phyloP scores from a whole-genome alignment of 92 coral and sea anemone species.

The Phenganax subtilis region DNA sequence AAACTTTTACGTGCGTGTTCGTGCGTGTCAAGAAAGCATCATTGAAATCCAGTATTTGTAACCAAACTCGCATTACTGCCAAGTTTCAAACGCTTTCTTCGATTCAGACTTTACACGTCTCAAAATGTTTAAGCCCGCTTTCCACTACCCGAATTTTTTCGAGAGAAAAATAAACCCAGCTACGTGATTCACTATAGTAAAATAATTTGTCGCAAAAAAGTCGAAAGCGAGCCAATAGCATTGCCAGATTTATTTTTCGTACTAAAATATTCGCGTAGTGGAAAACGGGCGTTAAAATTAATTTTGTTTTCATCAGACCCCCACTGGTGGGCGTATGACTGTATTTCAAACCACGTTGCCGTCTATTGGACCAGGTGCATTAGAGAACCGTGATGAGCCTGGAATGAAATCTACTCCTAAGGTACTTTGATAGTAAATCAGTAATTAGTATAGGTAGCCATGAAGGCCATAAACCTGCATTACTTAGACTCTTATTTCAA shows the following conservation, averaged over 20 bases:
- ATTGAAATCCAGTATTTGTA: too few relatives aligned
- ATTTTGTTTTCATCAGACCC: conserved; percentile 50
- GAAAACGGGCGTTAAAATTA: neutral
- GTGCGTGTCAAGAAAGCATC: too few relatives aligned
- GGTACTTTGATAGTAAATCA: conserved; percentile 44
- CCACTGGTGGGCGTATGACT: conserved; percentile 89
- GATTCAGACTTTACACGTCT: neutral
- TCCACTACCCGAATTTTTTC: neutral
- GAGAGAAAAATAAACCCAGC: neutral
- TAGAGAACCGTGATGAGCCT: conserved; percentile 91
- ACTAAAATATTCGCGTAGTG: too few relatives aligned
- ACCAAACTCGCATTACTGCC: too few relatives aligned
- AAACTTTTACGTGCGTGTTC: too few relatives aligned
- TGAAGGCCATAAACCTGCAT: too few relatives aligned
- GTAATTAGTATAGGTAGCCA: neutral
- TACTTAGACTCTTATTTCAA: too few relatives aligned
- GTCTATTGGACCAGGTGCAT: conserved; percentile 83
- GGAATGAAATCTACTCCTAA: conserved; percentile 82
- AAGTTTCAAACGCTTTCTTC: too few relatives aligned
- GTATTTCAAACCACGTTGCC: conserved; percentile 94
- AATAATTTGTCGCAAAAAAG: too few relatives aligned
- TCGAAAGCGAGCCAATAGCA: too few relatives aligned
- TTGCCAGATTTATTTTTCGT: too few relatives aligned
- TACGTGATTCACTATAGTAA: too few relatives aligned
- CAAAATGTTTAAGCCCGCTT: neutral